Percentiles rank a stretch among this genome's conserved stretches.
These are phyloP conservation scores for Nowickia ferox DNA, from an alignment of 2,888 invertebrate genomes.

Conservation along the genomic window DNA sequence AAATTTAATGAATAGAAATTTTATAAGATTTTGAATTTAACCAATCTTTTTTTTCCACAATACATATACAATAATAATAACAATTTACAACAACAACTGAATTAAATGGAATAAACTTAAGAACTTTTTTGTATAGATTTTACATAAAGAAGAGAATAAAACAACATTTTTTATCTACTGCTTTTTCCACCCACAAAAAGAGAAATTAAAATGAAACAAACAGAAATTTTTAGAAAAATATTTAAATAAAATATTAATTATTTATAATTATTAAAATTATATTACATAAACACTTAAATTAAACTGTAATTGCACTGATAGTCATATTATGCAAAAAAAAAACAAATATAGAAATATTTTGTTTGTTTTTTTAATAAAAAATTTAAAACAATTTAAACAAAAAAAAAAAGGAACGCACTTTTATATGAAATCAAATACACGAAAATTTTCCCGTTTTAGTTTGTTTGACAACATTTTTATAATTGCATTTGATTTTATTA, in stretches of 20 bases:
- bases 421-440: too few species aligned
- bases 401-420: too few species aligned
- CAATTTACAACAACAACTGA: constrained; percentile 59
- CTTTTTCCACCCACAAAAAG: constrained; percentile 63
- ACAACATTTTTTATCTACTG: constrained; percentile 61
- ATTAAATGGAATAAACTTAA: constrained; percentile 19
- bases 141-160: constrained; percentile 50
- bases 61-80: constrained; percentile 16
- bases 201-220: constrained; percentile 29
- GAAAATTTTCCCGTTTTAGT: too few species aligned
- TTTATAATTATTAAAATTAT: constrained; percentile 39
- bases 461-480: too few species aligned
- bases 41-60: constrained; percentile 61
- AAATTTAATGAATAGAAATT: constrained; percentile 52
- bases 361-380: neutral
- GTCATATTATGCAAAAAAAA: constrained; percentile 67
- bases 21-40: constrained; percentile 62
- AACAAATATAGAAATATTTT: neutral
- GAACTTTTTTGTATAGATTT: constrained; percentile 63
- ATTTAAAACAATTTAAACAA: neutral
- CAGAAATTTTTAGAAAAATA: constrained; percentile 67
- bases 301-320: constrained; percentile 71
- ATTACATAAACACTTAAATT: constrained; percentile 35
- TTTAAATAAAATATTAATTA: constrained; percentile 64
- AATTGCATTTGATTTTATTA: too few species aligned